Evolutionary conservation across 2,113 vertebrate genomes (phyloP).

Genomic region (Barnardius zonarius): DNA sequence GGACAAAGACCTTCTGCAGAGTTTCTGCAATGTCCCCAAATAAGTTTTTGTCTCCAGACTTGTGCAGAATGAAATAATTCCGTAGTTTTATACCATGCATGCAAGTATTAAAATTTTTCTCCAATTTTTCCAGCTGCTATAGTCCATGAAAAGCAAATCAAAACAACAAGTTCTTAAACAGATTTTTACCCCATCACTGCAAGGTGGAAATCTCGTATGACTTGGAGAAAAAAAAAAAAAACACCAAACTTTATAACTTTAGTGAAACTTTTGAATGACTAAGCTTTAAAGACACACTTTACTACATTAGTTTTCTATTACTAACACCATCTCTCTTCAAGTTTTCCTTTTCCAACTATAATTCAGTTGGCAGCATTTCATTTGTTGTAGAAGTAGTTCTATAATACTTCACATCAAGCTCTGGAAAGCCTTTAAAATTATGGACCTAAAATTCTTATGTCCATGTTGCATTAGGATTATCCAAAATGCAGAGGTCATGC

Average conservation of each 20-base stretch:
- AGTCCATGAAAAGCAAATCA: not conserved
- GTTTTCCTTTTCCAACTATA: not conserved
- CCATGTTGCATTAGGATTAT: not conserved
- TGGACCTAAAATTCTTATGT: not conserved
- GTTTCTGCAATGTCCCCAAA: not conserved
- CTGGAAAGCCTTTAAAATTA: not conserved
- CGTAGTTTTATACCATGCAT: not conserved
- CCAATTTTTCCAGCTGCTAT: not conserved
- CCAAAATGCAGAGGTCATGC: not conserved
- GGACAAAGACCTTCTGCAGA: not conserved
- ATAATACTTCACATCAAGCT: not conserved
- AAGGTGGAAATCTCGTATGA: not conserved
- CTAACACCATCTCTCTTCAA: not conserved
- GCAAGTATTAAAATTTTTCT: not conserved
- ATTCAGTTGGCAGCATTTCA: not conserved
- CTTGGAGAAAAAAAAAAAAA: no score
- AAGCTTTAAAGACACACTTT: not conserved
- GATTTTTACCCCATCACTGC: not conserved
- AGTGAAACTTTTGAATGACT: not conserved
- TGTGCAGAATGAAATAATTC: not conserved
- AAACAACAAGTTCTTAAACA: not conserved
- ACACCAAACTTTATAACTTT: not conserved
- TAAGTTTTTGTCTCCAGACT: not conserved
- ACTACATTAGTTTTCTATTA: not conserved
- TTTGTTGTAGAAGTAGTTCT: not conserved